These are phyloP conservation scores for Tuberolachnus salignus DNA, from an alignment of 2,888 invertebrate species.

Conservation along the genomic window DNA sequence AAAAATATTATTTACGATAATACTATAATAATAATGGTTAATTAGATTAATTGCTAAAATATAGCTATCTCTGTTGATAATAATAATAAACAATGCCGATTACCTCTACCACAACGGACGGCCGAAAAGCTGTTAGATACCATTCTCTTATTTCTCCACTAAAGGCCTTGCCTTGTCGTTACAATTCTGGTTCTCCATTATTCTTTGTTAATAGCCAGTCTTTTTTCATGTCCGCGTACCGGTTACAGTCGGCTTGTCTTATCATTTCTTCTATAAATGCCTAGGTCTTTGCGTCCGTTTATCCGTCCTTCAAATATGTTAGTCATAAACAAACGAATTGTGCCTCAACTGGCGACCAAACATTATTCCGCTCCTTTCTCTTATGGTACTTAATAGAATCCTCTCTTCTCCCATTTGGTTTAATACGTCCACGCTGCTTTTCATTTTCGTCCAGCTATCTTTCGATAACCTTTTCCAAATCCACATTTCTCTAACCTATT, in stretches of 20 bases:
- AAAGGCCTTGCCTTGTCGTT: slow-evolving; percentile 19
- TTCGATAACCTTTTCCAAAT: background rate
- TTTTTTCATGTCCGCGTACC: background rate
- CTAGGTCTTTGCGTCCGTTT: slow-evolving; percentile 12
- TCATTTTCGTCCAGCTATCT: slow-evolving; percentile 12
- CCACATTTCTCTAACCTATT: slow-evolving; percentile 3
- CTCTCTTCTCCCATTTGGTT: background rate
- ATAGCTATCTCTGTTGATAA: no score
- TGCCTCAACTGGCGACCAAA: background rate
- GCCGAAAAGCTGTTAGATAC: no score
- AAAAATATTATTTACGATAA: no score
- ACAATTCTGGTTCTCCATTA: background rate
- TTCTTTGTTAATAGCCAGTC: background rate
- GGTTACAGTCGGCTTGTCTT: slow-evolving; percentile 15
- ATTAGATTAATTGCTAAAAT: no score
- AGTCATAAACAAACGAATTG: slow-evolving; percentile 8
- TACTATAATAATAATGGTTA: no score
- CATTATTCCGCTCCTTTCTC: background rate
- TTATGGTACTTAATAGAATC: background rate
- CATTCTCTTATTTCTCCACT: background rate
- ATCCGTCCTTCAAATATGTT: slow-evolving; percentile 28
- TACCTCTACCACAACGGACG: no score
- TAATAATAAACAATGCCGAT: no score
- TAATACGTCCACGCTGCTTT: background rate
- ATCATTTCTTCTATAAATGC: slow-evolving; percentile 7